phyloP scores from a whole-genome alignment of 2,888 invertebrate species.

The Agriopis leucophaearia region DNA sequence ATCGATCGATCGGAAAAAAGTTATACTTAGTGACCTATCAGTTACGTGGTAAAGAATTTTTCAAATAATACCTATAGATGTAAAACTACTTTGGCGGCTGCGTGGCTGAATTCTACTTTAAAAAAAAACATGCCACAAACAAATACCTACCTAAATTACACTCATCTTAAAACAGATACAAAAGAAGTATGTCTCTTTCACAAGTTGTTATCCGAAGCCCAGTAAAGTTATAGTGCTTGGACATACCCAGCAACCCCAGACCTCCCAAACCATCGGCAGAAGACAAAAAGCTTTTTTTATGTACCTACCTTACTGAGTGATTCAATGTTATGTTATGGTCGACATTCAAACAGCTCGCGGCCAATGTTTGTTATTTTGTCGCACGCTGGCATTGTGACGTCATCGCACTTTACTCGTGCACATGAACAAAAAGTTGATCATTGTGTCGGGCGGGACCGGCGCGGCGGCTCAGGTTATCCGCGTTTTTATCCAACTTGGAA shows the following conservation, averaged over 20 bases:
- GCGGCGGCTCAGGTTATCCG: background rate
- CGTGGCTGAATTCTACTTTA: background rate
- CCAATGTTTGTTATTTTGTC: constrained; percentile 20
- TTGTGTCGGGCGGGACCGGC: background rate
- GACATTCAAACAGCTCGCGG: constrained; percentile 21
- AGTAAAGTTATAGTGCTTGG: too few relatives aligned
- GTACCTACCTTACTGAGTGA: background rate
- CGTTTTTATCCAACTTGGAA: background rate
- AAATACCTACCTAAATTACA: too few relatives aligned
- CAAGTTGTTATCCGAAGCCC: too few relatives aligned
- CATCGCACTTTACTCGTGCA: constrained; percentile 7
- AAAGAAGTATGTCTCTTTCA: too few relatives aligned
- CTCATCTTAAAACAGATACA: too few relatives aligned
- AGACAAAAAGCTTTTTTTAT: background rate
- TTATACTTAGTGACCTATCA: too few relatives aligned
- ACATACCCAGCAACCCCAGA: too few relatives aligned
- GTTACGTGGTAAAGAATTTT: too few relatives aligned
- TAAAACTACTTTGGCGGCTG: too few relatives aligned
- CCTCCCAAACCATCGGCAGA: background rate
- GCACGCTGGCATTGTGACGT: constrained; percentile 19
- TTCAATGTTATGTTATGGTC: constrained; percentile 21
- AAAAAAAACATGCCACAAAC: too few relatives aligned
- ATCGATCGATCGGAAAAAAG: too few relatives aligned
- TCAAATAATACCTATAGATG: background rate
- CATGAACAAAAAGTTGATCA: constrained; percentile 23